Evolutionary conservation across 2,888 invertebrate genomes (phyloP).

Genomic region (Coleophora deauratella): DNA sequence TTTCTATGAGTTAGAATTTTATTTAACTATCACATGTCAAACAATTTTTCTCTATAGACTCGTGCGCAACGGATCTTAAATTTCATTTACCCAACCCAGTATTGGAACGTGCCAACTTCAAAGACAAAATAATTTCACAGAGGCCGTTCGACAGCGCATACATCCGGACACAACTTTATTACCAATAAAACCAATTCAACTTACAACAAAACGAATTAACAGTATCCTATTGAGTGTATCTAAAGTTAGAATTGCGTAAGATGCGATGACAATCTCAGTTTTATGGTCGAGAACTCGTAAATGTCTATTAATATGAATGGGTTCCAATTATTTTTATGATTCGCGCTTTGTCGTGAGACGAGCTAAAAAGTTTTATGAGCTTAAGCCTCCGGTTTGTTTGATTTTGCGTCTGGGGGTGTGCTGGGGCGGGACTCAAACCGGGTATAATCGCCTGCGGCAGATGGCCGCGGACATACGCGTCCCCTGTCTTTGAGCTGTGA

Average conservation of each 20-base stretch:
- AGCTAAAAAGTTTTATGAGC: slow-evolving; percentile 69
- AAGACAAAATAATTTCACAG: slow-evolving; percentile 22
- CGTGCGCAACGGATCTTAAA: too few species aligned
- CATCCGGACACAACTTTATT: slow-evolving; percentile 48
- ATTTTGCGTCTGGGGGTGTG: slow-evolving; percentile 51
- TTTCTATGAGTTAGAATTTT: too few species aligned
- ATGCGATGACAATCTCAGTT: slow-evolving; percentile 69
- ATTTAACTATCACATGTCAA: too few species aligned
- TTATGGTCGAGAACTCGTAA: slow-evolving; percentile 68
- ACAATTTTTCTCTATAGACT: too few species aligned
- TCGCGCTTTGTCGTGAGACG: slow-evolving; percentile 67
- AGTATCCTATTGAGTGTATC: slow-evolving; percentile 41
- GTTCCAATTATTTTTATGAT: slow-evolving; percentile 74
- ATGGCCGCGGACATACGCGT: slow-evolving; percentile 38
- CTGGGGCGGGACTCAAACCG: slow-evolving; percentile 27
- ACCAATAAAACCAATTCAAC: slow-evolving; percentile 50
- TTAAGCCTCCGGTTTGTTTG: slow-evolving; percentile 52
- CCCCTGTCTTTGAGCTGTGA: slow-evolving; percentile 28
- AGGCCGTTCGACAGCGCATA: slow-evolving; percentile 12
- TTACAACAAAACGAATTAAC: slow-evolving; percentile 56
- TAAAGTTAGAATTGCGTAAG: slow-evolving; percentile 46
- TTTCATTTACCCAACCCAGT: too few species aligned
- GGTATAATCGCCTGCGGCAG: slow-evolving; percentile 50
- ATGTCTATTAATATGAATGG: slow-evolving; percentile 75
- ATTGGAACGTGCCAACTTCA: slow-evolving; percentile 32